phyloP scores from a whole-genome alignment of 1,140 invertebrate species.

The Doryteuthis pealeii region DNA sequence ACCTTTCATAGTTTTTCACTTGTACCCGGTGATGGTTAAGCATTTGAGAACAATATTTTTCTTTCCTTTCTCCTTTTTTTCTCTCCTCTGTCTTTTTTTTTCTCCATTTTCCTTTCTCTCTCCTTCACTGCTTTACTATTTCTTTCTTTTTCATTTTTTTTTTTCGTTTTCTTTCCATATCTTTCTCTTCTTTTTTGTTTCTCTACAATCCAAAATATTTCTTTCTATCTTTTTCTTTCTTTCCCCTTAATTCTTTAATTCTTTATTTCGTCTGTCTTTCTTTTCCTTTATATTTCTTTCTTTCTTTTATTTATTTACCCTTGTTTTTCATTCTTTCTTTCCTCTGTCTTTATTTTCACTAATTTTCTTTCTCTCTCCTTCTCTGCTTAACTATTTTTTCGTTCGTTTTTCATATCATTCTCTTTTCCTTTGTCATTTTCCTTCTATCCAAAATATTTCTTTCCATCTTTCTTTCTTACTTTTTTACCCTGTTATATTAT shows the following conservation, averaged over 20 bases:
- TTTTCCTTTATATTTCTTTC: background rate
- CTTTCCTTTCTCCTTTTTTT: background rate
- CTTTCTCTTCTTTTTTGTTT: background rate
- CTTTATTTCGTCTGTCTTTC: background rate
- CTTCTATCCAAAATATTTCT: background rate
- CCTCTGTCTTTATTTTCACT: too few species aligned
- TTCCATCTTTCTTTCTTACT: background rate
- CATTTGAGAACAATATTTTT: too few species aligned
- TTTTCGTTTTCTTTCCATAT: background rate
- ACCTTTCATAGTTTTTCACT: too few species aligned
- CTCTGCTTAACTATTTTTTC: too few species aligned
- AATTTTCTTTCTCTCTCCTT: too few species aligned
- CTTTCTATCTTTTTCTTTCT: background rate
- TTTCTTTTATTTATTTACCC: too few species aligned
- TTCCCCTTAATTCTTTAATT: background rate
- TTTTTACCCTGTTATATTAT: too few species aligned
- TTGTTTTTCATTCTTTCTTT: too few species aligned
- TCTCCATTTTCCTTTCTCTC: background rate
- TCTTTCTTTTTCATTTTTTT: background rate
- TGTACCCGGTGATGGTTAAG: too few species aligned
- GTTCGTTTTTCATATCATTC: too few species aligned
- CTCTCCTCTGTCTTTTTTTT: background rate
- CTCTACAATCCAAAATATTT: too few species aligned
- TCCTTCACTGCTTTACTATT: background rate
- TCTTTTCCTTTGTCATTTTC: background rate